Evolutionary conservation across 2,888 invertebrate genomes (phyloP).

Genomic region (Caenorhabditis sulstoni): DNA sequence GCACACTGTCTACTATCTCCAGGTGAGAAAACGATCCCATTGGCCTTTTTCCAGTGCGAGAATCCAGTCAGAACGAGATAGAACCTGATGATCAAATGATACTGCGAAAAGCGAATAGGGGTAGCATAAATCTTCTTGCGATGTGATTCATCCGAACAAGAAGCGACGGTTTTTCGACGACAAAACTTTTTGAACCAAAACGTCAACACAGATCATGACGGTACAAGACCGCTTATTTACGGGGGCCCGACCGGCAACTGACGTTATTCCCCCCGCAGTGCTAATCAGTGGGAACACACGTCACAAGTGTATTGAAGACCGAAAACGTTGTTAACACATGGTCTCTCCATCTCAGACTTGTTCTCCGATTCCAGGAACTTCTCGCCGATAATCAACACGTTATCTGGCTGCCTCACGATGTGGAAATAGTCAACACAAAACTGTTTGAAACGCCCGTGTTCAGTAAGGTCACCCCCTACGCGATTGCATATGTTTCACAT

Average conservation of each 20-base stretch:
- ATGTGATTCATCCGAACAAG: conserved; percentile 32
- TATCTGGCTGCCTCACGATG: conserved; percentile 38
- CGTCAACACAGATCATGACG: conserved; percentile 41
- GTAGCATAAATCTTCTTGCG: conserved; percentile 15
- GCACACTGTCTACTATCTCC: conserved; percentile 44
- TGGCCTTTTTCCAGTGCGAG: not conserved
- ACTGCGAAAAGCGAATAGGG: conserved; percentile 9
- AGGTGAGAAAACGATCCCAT: conserved; percentile 12
- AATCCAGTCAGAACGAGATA: no score
- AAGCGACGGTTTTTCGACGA: conserved; percentile 9
- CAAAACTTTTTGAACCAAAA: conserved; percentile 42
- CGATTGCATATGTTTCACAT: conserved; percentile 59
- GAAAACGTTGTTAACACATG: conserved; percentile 49
- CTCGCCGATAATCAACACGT: conserved; percentile 34
- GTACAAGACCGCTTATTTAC: conserved; percentile 39
- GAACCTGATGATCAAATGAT: conserved; percentile 20
- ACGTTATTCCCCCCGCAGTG: conserved; percentile 34
- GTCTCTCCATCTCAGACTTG: not conserved
- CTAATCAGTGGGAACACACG: conserved; percentile 45
- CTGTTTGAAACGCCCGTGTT: conserved; percentile 48
- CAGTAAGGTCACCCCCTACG: conserved; percentile 26
- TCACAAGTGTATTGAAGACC: conserved; percentile 51
- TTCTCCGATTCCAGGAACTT: conserved; percentile 44
- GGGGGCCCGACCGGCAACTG: not conserved
- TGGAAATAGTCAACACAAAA: conserved; percentile 47